A percentile compares a stretch with the other conserved stretches of the same genome.
Evolutionary conservation across 2,113 vertebrate genomes (phyloP).

Genomic region (Collichthys lucidus): DNA sequence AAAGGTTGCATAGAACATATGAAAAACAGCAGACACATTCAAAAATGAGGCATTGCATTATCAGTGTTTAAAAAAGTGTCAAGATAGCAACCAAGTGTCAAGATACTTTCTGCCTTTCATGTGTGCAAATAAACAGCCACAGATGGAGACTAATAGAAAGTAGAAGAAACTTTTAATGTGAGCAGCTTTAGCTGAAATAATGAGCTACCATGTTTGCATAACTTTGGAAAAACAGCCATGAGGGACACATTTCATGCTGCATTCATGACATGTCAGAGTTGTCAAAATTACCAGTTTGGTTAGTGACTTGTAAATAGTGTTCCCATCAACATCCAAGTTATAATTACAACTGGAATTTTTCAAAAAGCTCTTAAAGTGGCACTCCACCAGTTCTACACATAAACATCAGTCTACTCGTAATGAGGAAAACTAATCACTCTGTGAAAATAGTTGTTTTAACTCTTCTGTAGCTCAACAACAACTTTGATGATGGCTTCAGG

Average conservation of each 20-base stretch:
- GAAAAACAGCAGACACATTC: not conserved
- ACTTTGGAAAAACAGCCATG: not conserved
- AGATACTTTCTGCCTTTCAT: slow-evolving; percentile 7
- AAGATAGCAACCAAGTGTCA: not conserved
- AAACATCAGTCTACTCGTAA: not conserved
- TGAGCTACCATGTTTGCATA: slow-evolving; percentile 3
- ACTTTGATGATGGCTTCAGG: not conserved
- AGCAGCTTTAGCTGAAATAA: slow-evolving; percentile 17
- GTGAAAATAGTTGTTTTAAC: not conserved
- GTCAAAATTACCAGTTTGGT: not conserved
- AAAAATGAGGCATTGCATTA: not conserved
- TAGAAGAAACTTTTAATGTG: not conserved
- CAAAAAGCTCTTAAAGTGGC: not conserved
- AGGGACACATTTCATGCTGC: not conserved
- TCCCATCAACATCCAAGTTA: not conserved
- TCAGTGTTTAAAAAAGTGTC: not conserved
- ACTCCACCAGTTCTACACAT: not conserved
- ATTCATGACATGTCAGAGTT: not conserved
- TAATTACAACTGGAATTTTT: not conserved
- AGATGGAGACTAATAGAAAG: slow-evolving; percentile 8
- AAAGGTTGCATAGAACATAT: not conserved
- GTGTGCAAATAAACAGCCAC: slow-evolving; percentile 5
- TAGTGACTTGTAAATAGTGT: not conserved
- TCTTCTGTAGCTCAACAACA: not conserved
- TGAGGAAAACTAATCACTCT: not conserved